Evolutionary conservation across 1,140 invertebrate species (phyloP).

Genomic region (Nephila pilipes): DNA sequence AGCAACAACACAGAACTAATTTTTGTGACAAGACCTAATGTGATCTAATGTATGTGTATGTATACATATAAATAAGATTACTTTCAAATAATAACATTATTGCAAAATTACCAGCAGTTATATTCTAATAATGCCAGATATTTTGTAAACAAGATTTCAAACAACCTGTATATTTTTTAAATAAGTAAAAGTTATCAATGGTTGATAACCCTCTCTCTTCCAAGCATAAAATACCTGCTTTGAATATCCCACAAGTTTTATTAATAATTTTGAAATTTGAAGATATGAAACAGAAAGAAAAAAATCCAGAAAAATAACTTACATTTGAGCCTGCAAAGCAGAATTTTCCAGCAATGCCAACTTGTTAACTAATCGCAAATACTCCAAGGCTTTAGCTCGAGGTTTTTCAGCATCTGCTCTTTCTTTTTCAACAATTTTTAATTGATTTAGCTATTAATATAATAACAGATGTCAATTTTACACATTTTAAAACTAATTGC

Average conservation of each 20-base stretch:
- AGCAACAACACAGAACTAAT: too few species aligned
- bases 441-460: slow-evolving; percentile 81
- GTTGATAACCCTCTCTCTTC: too few species aligned
- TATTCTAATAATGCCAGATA: too few species aligned
- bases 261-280: not conserved
- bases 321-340: slow-evolving; percentile 57
- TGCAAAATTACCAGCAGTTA: too few species aligned
- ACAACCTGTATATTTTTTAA: not conserved
- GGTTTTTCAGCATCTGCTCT: slow-evolving; percentile 92
- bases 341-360: slow-evolving; percentile 32
- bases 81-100: too few species aligned
- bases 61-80: too few species aligned
- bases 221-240: not conserved
- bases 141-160: not conserved
- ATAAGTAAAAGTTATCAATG: not conserved
- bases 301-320: not conserved
- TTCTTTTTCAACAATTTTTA: slow-evolving; percentile 94
- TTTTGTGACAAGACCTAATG: too few species aligned
- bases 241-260: not conserved
- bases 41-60: too few species aligned
- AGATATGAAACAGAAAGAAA: not conserved
- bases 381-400: slow-evolving; percentile 84
- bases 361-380: slow-evolving; percentile 30
- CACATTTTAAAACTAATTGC: not conserved
- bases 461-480: not conserved